phyloP scores from a whole-genome alignment of 2,797 vertebrate genomes.

The Sebastes umbrosus region DNA sequence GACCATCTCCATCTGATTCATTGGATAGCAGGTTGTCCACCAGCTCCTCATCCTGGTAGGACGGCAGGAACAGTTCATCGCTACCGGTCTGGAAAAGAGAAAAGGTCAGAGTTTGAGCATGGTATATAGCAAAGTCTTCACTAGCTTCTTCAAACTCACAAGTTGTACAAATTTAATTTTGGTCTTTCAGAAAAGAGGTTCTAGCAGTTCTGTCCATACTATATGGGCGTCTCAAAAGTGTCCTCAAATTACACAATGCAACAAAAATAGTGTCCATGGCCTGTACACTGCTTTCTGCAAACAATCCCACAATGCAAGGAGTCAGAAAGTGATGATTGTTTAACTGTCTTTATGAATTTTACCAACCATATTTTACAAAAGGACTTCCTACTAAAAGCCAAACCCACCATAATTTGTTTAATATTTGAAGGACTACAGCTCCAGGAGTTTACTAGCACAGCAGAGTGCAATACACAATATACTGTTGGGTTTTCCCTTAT shows the following conservation, averaged over 20 bases:
- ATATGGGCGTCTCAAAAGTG: background rate
- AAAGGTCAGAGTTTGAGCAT: background rate
- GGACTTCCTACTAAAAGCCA: background rate
- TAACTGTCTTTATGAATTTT: background rate
- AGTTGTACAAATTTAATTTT: background rate
- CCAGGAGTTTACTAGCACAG: background rate
- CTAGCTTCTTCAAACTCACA: background rate
- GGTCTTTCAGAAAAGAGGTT: background rate
- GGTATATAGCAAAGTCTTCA: background rate
- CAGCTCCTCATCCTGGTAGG: constrained; percentile 65
- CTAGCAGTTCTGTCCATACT: too few species aligned
- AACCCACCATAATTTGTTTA: too few species aligned
- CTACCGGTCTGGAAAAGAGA: constrained; percentile 63
- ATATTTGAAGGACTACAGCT: background rate
- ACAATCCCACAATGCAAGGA: background rate
- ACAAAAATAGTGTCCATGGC: background rate
- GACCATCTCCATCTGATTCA: background rate
- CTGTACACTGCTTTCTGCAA: background rate
- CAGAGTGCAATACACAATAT: background rate
- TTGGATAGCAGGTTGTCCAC: constrained; percentile 66
- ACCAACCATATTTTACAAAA: background rate
- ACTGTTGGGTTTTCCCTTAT: background rate
- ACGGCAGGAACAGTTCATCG: constrained; percentile 73
- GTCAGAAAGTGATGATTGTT: background rate
- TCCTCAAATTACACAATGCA: background rate